Percentiles rank a stretch among this genome's conserved stretches.
These are phyloP conservation scores for Pterocles orientalis DNA, from an alignment of 2,113 vertebrate species.

Conservation along the genomic window DNA sequence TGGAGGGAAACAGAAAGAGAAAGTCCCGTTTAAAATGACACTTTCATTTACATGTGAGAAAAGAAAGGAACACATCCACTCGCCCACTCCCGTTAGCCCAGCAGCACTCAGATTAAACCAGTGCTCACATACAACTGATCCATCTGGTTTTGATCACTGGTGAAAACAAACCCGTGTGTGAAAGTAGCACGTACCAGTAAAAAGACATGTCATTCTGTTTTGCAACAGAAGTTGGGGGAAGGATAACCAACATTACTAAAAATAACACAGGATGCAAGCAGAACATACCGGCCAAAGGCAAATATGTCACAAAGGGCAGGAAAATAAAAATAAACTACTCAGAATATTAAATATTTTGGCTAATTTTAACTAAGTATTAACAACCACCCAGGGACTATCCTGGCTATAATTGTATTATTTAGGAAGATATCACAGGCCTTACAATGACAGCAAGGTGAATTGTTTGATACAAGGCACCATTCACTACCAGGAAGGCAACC, in stretches of 20 bases:
- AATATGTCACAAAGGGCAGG: background rate
- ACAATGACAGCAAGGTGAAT: background rate
- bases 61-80: background rate
- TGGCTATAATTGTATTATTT: background rate
- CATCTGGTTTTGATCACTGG: background rate
- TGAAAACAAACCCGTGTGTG: conserved; percentile 28
- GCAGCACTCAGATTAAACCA: background rate
- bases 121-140: background rate
- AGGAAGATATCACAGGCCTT: background rate
- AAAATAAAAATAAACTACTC: background rate
- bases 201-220: background rate
- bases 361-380: conserved; percentile 26
- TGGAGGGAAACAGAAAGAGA: background rate
- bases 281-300: background rate
- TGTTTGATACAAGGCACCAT: background rate
- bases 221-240: background rate
- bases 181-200: conserved; percentile 18
- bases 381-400: background rate
- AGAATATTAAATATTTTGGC: background rate
- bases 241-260: background rate
- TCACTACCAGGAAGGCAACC: background rate
- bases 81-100: background rate
- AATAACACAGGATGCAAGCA: conserved; percentile 7
- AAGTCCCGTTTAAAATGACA: background rate
- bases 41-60: background rate